These are phyloP conservation scores for Podocnemis expansa DNA, from an alignment of 2,113 vertebrate genomes.

Conservation along the genomic window DNA sequence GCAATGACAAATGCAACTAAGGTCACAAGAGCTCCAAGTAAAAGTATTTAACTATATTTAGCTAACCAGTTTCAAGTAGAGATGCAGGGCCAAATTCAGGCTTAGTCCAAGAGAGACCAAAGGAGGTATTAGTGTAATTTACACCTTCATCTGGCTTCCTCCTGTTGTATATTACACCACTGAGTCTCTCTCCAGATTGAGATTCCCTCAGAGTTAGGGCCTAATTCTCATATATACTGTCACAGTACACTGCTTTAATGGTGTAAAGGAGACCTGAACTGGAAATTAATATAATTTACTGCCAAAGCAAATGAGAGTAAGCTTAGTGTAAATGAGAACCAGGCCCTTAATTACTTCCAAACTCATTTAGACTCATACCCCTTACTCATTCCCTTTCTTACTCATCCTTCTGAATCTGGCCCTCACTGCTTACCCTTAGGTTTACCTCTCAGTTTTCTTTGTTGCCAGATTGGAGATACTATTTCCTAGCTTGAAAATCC, in stretches of 20 bases:
- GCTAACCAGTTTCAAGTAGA: background rate
- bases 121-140: background rate
- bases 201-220: background rate
- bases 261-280: background rate
- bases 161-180: fast-evolving
- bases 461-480: background rate
- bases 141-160: background rate
- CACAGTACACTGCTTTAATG: background rate
- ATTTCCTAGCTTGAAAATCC: background rate
- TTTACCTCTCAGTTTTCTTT: background rate
- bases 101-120: background rate
- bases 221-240: background rate
- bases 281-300: background rate
- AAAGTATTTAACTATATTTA: background rate
- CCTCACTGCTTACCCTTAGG: background rate
- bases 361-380: background rate
- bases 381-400: background rate
- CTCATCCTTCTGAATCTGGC: background rate
- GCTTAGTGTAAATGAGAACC: background rate
- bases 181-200: background rate
- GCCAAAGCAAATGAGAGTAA: background rate
- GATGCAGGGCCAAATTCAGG: background rate
- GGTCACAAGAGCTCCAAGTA: slow-evolving; percentile 59
- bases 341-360: fast-evolving
- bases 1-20: slow-evolving; percentile 76